Conservation (phyloP, 1,140 invertebrate species). For the Dendroctonus ponderosae region DNA sequence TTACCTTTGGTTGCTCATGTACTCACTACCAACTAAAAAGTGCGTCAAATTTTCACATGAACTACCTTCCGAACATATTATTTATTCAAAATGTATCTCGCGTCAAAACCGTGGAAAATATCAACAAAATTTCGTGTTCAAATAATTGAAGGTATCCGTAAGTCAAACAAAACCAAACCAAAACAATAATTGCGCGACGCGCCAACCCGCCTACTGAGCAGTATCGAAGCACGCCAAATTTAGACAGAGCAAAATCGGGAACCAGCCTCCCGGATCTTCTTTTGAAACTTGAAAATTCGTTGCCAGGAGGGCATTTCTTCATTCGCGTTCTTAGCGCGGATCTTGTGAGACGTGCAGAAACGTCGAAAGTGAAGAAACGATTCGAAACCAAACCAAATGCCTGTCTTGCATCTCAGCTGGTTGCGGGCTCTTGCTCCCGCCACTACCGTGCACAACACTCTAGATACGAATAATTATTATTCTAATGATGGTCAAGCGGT, state of each 20-base stretch:
- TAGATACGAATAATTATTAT: slow-evolving; percentile 33
- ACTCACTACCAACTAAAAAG: too few species aligned
- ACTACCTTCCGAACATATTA: too few species aligned
- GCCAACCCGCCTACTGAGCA: slow-evolving; percentile 3
- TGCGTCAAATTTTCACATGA: too few species aligned
- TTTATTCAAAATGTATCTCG: too few species aligned
- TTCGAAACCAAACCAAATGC: slow-evolving; percentile 8
- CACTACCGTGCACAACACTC: slow-evolving; percentile 30
- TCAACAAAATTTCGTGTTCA: too few species aligned
- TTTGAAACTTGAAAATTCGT: slow-evolving; percentile 10
- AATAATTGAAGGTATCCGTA: too few species aligned
- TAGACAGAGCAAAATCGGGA: background rate
- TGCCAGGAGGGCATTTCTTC: slow-evolving; percentile 3
- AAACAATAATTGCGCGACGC: slow-evolving; percentile 18
- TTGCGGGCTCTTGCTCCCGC: slow-evolving; percentile 29
- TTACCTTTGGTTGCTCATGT: too few species aligned
- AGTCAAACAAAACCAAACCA: background rate
- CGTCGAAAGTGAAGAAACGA: slow-evolving; percentile 29
- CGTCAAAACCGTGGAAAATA: too few species aligned
- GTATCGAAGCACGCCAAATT: slow-evolving; percentile 18
- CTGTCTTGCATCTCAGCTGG: slow-evolving; percentile 32
- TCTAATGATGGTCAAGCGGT: slow-evolving; percentile 36
- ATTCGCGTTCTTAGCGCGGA: slow-evolving; percentile 10
- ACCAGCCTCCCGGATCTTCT: slow-evolving; percentile 7
- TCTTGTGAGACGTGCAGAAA: slow-evolving; percentile 34